Evolutionary conservation across 35 echinoderm and acorn worm genomes (phyloP), one percentile per base, ranked within the genome.

Genomic region (Anneissia japonica): DNA sequence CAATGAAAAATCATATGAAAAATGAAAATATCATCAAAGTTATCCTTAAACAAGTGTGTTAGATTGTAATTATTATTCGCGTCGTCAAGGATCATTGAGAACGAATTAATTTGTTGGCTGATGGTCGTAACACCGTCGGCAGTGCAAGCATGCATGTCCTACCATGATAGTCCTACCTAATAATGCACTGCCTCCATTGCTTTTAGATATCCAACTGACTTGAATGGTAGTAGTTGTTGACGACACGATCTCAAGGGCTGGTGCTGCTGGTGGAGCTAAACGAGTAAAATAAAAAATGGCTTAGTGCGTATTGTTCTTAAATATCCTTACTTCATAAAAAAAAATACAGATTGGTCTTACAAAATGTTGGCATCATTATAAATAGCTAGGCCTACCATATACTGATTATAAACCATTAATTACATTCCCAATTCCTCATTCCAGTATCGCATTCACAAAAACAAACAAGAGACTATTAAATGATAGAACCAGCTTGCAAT

Each of bases 111-210:
- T n/a, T n/a, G n/a, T n/a, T n/a, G n/a, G n/a, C n/a, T n/a, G n/a
- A n/a, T n/a, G n/a, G n/a, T n/a, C n/a, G n/a, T n/a, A n/a, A n/a
- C n/a, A n/a, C n/a, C n/a, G n/a, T n/a, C n/a, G n/a, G n/a, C n/a
- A n/a, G n/a, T n/a, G n/a, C n/a, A n/a, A 45, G 5, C 40, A 45
- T 45, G 16, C 10, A 16, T 2, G 11, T 64, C 7, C 51, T n/a
- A 45, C 40, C 40, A 45, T 45, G 16, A 23, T 12, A 6, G 11
- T 64, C 7, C 51, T 2, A 99, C 96, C 91, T 37, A 74, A 35
- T 37, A 94, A 91, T 5, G 92, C 73, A 39, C 89, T 91, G 3
- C 96, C 96, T n/a, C 96, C 92, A 77, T 99, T 99, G 33, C 96
- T 92, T 9, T 74, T 89, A 39, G 89, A 85, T 84, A 74, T 82